These are phyloP conservation scores for Axinella damicornis DNA, from an alignment of 37 sponge, comb jelly and placozoan species.

Conservation along the genomic window DNA sequence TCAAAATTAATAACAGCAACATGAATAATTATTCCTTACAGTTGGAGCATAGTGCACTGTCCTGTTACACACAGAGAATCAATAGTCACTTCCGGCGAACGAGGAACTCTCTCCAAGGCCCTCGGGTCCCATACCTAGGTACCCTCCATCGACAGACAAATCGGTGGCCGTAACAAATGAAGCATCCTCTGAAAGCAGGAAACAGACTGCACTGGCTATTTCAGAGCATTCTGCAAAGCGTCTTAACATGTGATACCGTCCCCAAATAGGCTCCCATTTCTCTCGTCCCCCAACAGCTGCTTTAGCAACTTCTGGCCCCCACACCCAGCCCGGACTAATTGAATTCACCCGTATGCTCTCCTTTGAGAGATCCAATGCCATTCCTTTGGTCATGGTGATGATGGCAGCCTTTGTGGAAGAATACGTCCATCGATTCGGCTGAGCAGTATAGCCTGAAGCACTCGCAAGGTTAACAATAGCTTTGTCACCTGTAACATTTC, in stretches of 20 bases:
- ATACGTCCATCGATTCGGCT: conserved; percentile 86
- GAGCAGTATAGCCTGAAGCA: conserved; percentile 71
- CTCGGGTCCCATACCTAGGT: conserved; percentile 83
- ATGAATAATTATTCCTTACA: no score
- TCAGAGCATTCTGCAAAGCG: conserved; percentile 70
- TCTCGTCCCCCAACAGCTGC: conserved; percentile 82
- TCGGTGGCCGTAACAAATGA: conserved; percentile 82
- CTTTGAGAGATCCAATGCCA: conserved; percentile 83
- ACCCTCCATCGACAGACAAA: conserved; percentile 87
- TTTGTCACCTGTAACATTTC: conserved; percentile 16
- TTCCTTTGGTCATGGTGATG: conserved; percentile 74
- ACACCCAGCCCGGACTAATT: conserved; percentile 89
- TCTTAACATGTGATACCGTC: conserved; percentile 82
- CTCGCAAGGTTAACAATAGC: conserved; percentile 82
- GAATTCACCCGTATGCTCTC: conserved; percentile 83
- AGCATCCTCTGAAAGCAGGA: conserved; percentile 83
- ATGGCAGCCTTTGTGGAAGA: conserved; percentile 87
- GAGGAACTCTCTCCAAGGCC: conserved; percentile 78
- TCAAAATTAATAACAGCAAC: no score
- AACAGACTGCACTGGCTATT: conserved; percentile 75
- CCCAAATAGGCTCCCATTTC: conserved; percentile 90
- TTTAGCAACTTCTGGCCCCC: conserved; percentile 89
- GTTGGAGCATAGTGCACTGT: no score
- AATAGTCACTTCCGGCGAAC: conserved; percentile 85
- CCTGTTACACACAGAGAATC: no score